Evolutionary conservation across 1,140 invertebrate genomes (phyloP).

Genomic region (Leptinotarsa texana): DNA sequence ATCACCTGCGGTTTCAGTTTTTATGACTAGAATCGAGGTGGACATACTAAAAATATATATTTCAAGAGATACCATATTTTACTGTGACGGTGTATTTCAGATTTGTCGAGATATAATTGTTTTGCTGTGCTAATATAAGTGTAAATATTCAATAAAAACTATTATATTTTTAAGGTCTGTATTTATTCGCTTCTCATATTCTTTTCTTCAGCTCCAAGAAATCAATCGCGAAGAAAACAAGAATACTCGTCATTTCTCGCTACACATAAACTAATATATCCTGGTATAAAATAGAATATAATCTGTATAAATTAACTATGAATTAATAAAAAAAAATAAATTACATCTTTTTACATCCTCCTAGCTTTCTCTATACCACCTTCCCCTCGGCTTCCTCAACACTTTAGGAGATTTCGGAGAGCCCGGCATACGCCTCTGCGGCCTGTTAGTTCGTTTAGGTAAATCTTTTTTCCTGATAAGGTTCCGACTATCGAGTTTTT

Average conservation of each 20-base stretch:
- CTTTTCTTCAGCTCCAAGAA: too few species aligned
- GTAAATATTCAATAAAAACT: too few species aligned
- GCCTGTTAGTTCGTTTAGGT: constrained; percentile 40
- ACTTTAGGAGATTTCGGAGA: constrained; percentile 51
- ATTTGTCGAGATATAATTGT: neutral
- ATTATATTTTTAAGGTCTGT: too few species aligned
- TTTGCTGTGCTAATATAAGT: neutral
- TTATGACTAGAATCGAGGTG: constrained; percentile 11
- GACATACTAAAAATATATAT: neutral
- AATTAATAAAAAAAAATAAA: constrained; percentile 38
- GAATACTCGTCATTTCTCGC: too few species aligned
- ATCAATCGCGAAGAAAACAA: too few species aligned
- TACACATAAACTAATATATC: too few species aligned
- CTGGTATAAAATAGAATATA: constrained; percentile 43
- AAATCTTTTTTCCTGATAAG: constrained; percentile 27
- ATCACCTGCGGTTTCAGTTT: constrained; percentile 28
- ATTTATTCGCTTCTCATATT: too few species aligned
- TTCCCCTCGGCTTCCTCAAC: constrained; percentile 48
- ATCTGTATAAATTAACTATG: constrained; percentile 34
- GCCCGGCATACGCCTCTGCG: constrained; percentile 43
- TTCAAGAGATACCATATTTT: neutral
- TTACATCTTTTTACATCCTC: constrained; percentile 17
- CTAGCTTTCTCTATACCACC: constrained; percentile 55
- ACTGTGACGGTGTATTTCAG: neutral
- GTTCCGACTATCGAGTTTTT: constrained; percentile 47